phyloP scores from a whole-genome alignment of 2,797 vertebrate species.

The Phalanger gymnotis region DNA sequence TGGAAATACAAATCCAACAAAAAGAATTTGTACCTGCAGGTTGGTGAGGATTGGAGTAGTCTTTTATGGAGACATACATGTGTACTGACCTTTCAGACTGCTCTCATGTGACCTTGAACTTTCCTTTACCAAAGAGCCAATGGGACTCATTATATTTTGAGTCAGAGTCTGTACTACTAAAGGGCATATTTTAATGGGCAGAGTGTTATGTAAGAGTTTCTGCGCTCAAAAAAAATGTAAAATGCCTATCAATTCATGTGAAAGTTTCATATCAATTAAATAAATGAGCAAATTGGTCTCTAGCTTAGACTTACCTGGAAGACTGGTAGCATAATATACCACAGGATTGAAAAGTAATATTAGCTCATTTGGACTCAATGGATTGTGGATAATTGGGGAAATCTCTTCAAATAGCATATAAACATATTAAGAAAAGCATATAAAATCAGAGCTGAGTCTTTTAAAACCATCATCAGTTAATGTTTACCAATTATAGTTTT shows the following conservation, averaged over 20 bases:
- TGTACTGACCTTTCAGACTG: neutral
- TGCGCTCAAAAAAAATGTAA: constrained; percentile 10
- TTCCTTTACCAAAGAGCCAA: neutral
- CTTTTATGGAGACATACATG: neutral
- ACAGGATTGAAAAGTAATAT: constrained; percentile 30
- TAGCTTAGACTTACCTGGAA: constrained; percentile 22
- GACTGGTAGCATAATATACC: neutral
- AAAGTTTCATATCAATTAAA: constrained; percentile 13
- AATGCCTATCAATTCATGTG: constrained; percentile 28
- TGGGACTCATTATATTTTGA: neutral
- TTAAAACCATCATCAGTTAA: neutral
- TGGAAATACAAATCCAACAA: neutral
- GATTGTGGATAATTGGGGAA: constrained; percentile 1
- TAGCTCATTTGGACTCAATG: constrained; percentile 16
- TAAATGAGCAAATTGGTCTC: neutral
- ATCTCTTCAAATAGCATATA: neutral
- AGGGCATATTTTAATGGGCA: constrained; percentile 19
- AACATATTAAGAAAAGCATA: constrained; percentile 1
- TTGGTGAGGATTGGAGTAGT: neutral
- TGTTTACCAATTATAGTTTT: neutral
- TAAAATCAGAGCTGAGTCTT: constrained; percentile 25
- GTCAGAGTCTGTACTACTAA: neutral
- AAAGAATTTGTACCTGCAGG: neutral
- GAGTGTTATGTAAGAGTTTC: constrained; percentile 8
- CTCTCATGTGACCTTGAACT: neutral